Evolutionary conservation across 2,797 vertebrate species (phyloP), one percentile per base, ranked within the genome.

Genomic region (Pseudochirops corinnae): DNA sequence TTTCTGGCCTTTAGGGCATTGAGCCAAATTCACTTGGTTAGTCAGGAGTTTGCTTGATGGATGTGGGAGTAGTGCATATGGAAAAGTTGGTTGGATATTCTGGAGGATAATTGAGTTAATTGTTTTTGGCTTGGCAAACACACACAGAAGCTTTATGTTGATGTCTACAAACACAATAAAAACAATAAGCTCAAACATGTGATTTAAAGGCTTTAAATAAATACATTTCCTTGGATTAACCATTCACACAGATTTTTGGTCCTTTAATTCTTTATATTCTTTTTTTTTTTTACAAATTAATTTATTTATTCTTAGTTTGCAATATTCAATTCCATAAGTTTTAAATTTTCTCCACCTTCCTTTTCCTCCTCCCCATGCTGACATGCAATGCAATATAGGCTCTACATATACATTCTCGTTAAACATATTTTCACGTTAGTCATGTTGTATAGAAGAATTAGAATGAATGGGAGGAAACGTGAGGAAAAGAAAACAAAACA

Each of bases 61-160:
- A 93, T 90, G 96, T 96, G 93, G 96, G 97, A 95, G 95, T 92
- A 96, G 95, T 58, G 58, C 74, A 87, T 14, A 92, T 62, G 67
- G 94, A 95, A 96, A 95, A 90, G 94, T 95, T 52, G 31, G 92
- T 95, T 92, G 91, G 92, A 93, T 97, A 92, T 96, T 97, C 95
- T 96, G 93, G 92, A 96, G 62, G 95, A 74, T 97, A 96, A 96
- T 97, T 98, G 97, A 82, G 96, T 97, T 98, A 97, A 97, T 98
- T 96, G 96, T 96, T 97, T 97, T 93, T 96, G 94, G 96, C 94
- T 92, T 94, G 91, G 95, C 95, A 96, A 97, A 90, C 96, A 60
- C 29, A 93, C 95, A 96, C 97, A 55, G 60, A 96, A 96, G 97
- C 95, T 94, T 96, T 92, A 57, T 97, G 96, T 94, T 93, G 97